Conservation (phyloP, 2,888 invertebrate species). For the Therioaphis trifolii region DNA sequence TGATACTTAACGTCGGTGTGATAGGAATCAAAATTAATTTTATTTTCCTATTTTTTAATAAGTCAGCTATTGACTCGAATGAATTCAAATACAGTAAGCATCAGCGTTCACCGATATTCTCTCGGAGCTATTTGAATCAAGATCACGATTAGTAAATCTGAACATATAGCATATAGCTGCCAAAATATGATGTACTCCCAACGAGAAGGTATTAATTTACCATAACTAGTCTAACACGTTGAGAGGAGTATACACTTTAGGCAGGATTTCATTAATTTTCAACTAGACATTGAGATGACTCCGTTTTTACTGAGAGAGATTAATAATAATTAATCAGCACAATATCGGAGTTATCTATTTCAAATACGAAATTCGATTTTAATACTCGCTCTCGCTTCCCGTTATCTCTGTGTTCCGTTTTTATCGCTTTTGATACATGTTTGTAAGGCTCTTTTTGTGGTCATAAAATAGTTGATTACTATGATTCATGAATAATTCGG, state of each 20-base stretch:
- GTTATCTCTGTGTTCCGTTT: background rate
- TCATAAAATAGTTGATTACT: background rate
- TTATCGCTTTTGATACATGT: background rate
- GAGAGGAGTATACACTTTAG: background rate
- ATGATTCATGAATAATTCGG: no score
- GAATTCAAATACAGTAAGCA: constrained; percentile 27
- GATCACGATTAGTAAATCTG: constrained; percentile 17
- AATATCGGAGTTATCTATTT: background rate
- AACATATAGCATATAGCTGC: constrained; percentile 30
- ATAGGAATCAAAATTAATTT: no score
- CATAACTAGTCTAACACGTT: constrained; percentile 19
- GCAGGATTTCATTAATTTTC: constrained; percentile 30
- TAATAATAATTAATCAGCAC: constrained; percentile 29
- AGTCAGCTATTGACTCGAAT: background rate
- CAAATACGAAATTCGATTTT: background rate
- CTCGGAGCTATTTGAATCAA: background rate
- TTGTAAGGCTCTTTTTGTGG: background rate
- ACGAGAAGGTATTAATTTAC: constrained; percentile 21
- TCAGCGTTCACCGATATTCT: constrained; percentile 14
- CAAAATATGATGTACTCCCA: constrained; percentile 11
- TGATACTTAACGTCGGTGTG: no score
- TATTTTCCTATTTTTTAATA: no score
- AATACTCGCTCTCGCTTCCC: background rate
- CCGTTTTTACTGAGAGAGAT: background rate
- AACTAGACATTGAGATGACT: background rate